Conservation (phyloP, 2,113 vertebrate genomes). For the Thunnus maccoyii region DNA sequence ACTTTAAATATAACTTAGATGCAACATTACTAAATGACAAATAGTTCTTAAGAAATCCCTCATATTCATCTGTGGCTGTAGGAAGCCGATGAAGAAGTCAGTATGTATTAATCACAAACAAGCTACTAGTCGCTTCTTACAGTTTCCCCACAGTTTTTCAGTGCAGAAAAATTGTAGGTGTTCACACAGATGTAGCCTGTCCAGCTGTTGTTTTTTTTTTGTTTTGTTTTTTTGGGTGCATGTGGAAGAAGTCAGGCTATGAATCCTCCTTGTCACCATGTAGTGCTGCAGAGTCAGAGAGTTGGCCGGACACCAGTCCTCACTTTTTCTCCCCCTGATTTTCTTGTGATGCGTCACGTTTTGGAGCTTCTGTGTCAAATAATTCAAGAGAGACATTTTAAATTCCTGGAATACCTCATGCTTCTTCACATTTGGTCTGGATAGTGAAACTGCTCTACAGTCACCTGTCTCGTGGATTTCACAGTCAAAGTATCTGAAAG, state of each 20-base stretch:
- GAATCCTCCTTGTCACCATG: not conserved
- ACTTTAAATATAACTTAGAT: not conserved
- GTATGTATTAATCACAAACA: not conserved
- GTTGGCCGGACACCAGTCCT: slow-evolving; percentile 11
- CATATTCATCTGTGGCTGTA: not conserved
- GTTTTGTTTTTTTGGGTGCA: not conserved
- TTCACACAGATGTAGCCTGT: slow-evolving; percentile 8
- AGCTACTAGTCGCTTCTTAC: slow-evolving; percentile 10
- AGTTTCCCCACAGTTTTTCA: slow-evolving; percentile 3
- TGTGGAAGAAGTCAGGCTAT: slow-evolving; percentile 29
- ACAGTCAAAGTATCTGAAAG: slow-evolving; percentile 40
- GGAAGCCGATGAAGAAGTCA: not conserved
- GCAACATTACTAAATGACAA: not conserved
- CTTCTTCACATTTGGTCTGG: slow-evolving; percentile 43
- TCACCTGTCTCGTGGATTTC: slow-evolving; percentile 52
- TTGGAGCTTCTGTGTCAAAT: slow-evolving; percentile 67
- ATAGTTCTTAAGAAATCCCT: not conserved
- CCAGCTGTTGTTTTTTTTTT: slow-evolving; percentile 26
- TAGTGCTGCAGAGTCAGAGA: slow-evolving; percentile 24
- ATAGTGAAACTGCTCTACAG: slow-evolving; percentile 14
- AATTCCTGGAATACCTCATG: slow-evolving; percentile 73
- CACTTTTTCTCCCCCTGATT: slow-evolving; percentile 18
- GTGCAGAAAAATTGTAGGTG: not conserved
- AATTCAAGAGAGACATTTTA: slow-evolving; percentile 47
- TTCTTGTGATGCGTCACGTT: slow-evolving; percentile 56